Percentiles rank a stretch among this genome's conserved stretches.
phyloP scores from a whole-genome alignment of 37 sponge, comb jelly and placozoan species.

The Halisarca cf. caerulea region DNA sequence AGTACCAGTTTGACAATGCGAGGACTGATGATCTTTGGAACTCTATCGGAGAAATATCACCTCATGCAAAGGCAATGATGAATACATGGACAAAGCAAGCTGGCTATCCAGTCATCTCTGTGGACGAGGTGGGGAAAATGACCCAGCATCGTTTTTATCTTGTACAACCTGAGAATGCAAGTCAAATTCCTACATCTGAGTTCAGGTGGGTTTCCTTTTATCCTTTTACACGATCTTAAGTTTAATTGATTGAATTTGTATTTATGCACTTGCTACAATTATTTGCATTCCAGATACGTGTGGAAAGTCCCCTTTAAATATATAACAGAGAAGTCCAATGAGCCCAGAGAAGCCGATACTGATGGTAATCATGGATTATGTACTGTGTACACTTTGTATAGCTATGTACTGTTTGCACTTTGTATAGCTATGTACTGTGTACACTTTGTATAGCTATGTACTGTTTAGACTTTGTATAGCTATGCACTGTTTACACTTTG shows the following conservation, averaged over 20 bases:
- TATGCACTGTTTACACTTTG: too few relatives aligned
- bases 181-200: constrained; percentile 30
- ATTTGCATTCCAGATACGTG: constrained; percentile 49
- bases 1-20: constrained; percentile 73
- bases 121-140: constrained; percentile 15
- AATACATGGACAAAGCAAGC: constrained; percentile 89
- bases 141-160: constrained; percentile 57
- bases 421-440: too few relatives aligned
- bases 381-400: too few relatives aligned
- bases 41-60: constrained; percentile 30
- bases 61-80: constrained; percentile 64
- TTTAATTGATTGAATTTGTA: too few relatives aligned
- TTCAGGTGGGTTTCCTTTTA: constrained; percentile 68
- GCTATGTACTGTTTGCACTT: too few relatives aligned
- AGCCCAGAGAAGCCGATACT: too few relatives aligned
- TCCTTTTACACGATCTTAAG: too few relatives aligned
- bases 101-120: constrained; percentile 80
- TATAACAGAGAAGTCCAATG: constrained; percentile 13
- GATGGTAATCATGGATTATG: too few relatives aligned
- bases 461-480: too few relatives aligned
- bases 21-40: constrained; percentile 74
- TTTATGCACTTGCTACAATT: too few relatives aligned
- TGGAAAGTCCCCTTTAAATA: constrained; percentile 81
- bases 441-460: too few relatives aligned
- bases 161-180: neutral